A percentile compares a stretch with the other conserved stretches of the same genome.
Conservation (phyloP, 1,140 invertebrate species). For the Halesus radiatus region DNA sequence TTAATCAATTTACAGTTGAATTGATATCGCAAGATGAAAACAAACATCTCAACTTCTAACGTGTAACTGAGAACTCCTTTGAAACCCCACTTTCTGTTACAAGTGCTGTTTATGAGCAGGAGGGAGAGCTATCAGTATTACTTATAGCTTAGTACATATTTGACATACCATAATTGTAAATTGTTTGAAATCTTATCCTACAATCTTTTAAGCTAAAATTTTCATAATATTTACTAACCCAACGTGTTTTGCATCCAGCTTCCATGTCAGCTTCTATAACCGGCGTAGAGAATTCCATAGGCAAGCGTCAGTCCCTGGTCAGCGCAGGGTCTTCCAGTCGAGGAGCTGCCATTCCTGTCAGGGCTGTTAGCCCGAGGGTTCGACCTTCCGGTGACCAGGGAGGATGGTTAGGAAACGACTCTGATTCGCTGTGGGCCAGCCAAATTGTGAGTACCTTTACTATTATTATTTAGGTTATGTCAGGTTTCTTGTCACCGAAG, state of each 20-base stretch:
- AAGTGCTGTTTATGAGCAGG: too few relatives aligned
- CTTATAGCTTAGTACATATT: too few relatives aligned
- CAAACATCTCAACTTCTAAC: too few relatives aligned
- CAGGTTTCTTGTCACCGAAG: too few relatives aligned
- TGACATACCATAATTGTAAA: too few relatives aligned
- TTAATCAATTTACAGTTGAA: too few relatives aligned
- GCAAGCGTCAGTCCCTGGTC: constrained; percentile 56
- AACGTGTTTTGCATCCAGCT: constrained; percentile 59
- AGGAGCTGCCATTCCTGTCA: constrained; percentile 68
- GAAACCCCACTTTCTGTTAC: too few relatives aligned
- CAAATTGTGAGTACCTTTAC: constrained; percentile 64
- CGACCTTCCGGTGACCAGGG: constrained; percentile 68
- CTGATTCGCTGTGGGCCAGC: constrained; percentile 60
- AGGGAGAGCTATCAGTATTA: too few relatives aligned
- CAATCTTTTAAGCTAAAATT: too few relatives aligned
- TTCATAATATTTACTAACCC: neutral
- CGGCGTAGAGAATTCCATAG: constrained; percentile 62
- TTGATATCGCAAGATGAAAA: too few relatives aligned
- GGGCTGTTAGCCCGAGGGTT: constrained; percentile 68
- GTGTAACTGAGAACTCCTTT: too few relatives aligned
- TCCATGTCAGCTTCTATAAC: constrained; percentile 70
- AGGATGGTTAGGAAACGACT: constrained; percentile 53
- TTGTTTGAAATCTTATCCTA: too few relatives aligned
- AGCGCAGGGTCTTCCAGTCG: constrained; percentile 64
- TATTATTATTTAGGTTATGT: neutral